Base-by-base conservation (phyloP, 2,797 vertebrate genomes). In the Steatocranus sp. region DNA sequence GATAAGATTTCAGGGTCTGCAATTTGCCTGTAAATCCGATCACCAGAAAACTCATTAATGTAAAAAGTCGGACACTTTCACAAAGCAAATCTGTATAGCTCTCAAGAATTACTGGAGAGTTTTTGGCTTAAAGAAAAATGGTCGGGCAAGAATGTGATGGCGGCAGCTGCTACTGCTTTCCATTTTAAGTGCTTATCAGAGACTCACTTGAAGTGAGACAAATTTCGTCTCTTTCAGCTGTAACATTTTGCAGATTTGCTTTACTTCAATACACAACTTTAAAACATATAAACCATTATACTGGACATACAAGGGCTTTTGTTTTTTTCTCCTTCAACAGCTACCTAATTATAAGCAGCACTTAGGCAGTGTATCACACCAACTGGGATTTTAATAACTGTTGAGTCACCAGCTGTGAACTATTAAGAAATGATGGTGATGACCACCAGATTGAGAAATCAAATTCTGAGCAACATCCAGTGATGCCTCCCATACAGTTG, bases 321-420 rank as follows among this genome's bases (percentile, higher is more conserved):
- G 6, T n/a, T 70, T 78, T 76, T 50, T 36, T 51, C 43, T 80
- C 73, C 58, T 87, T 86, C 56, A 88, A 86, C 80, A 86, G 78
- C 80, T 79, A 87, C 91, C 87, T 89, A 90, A 94, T 94, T 93
- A 86, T 89, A 80, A 89, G 83, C 80, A 88, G 81, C 86, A 76
- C 87, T 92, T 88, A 77, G 17, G 70, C 86, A 83, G 87, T 61
- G 81, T 73, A 81, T 81, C 83, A 75, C 85, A 87, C 90, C 90
- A 87, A 93, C 88, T 89, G 93, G 89, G 91, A 93, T 81, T 86
- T 92, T 91, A 93, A 94, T 93, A 91, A 91, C 86, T 90, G 82
- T 87, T 87, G 88, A 95, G 89, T 91, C 86, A 70, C 93, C 94
- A 95, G 94, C 94, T 96, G 95, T 93, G 94, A 93, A 93, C 92